These are phyloP conservation scores for Ptilodon capucinus DNA, from an alignment of 2,888 invertebrate species.

Conservation along the genomic window DNA sequence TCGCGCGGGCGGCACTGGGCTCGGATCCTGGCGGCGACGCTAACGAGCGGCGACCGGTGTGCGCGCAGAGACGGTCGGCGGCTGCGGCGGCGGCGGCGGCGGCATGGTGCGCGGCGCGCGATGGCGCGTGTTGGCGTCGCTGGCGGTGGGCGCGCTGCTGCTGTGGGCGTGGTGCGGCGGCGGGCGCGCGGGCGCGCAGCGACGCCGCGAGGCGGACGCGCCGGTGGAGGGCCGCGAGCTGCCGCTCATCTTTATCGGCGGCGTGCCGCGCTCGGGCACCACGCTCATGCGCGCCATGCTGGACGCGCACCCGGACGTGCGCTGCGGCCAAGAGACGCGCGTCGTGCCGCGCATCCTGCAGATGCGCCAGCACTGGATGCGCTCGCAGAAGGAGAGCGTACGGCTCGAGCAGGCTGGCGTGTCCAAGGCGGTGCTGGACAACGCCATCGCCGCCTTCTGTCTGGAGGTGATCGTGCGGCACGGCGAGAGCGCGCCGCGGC, in stretches of 20 bases:
- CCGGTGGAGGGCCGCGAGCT: constrained; percentile 89
- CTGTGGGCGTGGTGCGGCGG: constrained; percentile 27
- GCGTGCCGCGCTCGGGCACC: constrained; percentile 98
- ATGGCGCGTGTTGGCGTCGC: constrained; percentile 21
- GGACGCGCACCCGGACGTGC: constrained; percentile 98
- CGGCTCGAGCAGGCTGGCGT: constrained; percentile 97
- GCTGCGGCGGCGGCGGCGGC: constrained; percentile 26
- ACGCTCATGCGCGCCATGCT: constrained; percentile 99
- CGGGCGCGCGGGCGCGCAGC: constrained; percentile 32
- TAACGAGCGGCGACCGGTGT: neutral
- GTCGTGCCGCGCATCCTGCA: constrained; percentile 98
- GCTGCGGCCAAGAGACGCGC: constrained; percentile 98
- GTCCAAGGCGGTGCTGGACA: constrained; percentile 94
- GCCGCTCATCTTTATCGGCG: constrained; percentile 98
- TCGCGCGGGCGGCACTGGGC: neutral
- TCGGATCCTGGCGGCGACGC: too few species aligned
- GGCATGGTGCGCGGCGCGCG: constrained; percentile 43
- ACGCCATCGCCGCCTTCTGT: constrained; percentile 98
- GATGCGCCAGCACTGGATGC: constrained; percentile 97
- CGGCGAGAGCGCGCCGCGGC: constrained; percentile 95
- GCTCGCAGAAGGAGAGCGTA: constrained; percentile 95
- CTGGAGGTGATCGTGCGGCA: constrained; percentile 97
- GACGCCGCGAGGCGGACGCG: constrained; percentile 30
- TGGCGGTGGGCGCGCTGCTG: constrained; percentile 40
- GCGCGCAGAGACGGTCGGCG: neutral